A percentile compares a stretch with the other conserved stretches of the same genome.
Evolutionary conservation across 2,797 vertebrate genomes (phyloP).

Genomic region (Gymnothorax javanicus): DNA sequence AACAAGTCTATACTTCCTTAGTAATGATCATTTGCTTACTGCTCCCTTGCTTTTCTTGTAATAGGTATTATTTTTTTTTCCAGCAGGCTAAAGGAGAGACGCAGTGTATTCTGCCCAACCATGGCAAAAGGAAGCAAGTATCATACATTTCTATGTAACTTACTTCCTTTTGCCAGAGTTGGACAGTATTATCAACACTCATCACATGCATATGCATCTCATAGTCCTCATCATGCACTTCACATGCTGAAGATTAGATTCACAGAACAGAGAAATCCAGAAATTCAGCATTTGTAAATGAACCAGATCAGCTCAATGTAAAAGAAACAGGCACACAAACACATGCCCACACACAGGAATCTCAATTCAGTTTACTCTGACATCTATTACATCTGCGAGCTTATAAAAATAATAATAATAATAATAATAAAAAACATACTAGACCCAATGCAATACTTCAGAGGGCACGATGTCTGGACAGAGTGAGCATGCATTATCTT

Average conservation of each 20-base stretch:
- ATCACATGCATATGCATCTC: background rate
- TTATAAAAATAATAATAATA: background rate
- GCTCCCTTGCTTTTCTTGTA: background rate
- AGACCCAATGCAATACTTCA: background rate
- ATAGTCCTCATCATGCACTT: background rate
- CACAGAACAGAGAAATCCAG: background rate
- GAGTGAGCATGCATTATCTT: background rate
- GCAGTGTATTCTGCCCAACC: no score
- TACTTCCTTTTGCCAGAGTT: no score
- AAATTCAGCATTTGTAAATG: background rate
- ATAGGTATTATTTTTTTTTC: background rate
- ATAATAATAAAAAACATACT: background rate
- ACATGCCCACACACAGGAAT: background rate
- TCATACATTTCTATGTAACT: no score
- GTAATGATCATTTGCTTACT: background rate
- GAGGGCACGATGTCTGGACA: background rate
- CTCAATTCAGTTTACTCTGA: background rate
- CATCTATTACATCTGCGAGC: background rate
- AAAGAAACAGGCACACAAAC: background rate
- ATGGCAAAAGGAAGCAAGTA: no score
- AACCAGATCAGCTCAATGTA: background rate
- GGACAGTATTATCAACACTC: background rate
- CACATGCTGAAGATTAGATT: background rate
- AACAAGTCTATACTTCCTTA: background rate
- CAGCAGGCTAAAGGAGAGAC: no score